Percentiles rank a stretch among this genome's conserved stretches.
Conservation (phyloP, 37 sponge, comb jelly and placozoan genomes). For the Eunapius fragilis region DNA sequence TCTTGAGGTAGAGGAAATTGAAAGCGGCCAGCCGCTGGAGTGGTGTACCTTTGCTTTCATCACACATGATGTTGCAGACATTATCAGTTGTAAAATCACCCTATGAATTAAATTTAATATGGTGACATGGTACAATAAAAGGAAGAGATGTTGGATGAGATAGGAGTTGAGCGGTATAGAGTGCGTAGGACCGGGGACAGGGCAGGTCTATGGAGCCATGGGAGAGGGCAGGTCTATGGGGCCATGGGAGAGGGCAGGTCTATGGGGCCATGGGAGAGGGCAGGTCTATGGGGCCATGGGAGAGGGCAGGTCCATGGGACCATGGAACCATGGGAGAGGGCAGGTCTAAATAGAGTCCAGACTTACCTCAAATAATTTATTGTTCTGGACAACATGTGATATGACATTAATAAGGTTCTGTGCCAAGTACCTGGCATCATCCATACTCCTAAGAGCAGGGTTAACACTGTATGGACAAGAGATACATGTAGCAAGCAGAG, state of each 20-base stretch:
- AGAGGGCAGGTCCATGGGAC: not conserved
- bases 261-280: too few relatives aligned
- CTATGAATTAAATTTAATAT: too few relatives aligned
- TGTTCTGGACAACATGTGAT: constrained; percentile 88
- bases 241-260: too few relatives aligned
- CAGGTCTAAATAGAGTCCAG: not conserved
- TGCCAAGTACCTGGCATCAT: constrained; percentile 51
- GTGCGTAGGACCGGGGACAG: too few relatives aligned
- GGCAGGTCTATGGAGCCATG: too few relatives aligned
- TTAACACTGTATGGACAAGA: constrained; percentile 1
- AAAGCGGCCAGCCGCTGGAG: constrained; percentile 63
- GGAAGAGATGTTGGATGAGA: too few relatives aligned
- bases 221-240: not conserved
- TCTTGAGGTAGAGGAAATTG: constrained; percentile 14
- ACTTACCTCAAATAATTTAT: constrained; percentile 14
- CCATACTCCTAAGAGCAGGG: constrained; percentile 34
- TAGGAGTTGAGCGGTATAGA: too few relatives aligned
- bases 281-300: too few relatives aligned
- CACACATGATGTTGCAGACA: constrained; percentile 73
- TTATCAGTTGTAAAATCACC: constrained; percentile 53
- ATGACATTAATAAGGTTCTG: constrained; percentile 70
- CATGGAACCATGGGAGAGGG: not conserved
- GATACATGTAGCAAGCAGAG: too few relatives aligned
- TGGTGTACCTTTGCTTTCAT: constrained; percentile 25
- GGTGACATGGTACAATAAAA: too few relatives aligned